A percentile compares a stretch with the other conserved stretches of the same genome.
phyloP scores from a whole-genome alignment of 1,140 invertebrate genomes.

The Episyrphus balteatus region DNA sequence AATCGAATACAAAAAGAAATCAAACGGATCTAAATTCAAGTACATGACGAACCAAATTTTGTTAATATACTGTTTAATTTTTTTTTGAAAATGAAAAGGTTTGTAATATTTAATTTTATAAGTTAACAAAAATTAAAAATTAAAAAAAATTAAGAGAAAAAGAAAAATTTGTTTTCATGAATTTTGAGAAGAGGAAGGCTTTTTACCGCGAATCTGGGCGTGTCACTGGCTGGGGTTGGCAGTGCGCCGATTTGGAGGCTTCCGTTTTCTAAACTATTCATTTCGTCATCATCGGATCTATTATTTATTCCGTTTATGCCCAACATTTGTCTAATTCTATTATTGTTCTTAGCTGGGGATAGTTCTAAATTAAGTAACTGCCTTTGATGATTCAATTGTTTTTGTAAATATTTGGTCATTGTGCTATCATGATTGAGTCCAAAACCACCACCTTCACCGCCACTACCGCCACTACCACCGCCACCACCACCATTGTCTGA shows the following conservation, averaged over 20 bases:
- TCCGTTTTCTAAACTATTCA: constrained; percentile 33
- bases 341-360: constrained; percentile 31
- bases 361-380: constrained; percentile 35
- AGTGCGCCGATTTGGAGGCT: constrained; percentile 34
- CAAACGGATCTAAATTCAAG: too few relatives aligned
- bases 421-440: constrained; percentile 18
- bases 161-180: constrained; percentile 2
- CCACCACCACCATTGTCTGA: constrained; percentile 14
- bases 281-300: constrained; percentile 24
- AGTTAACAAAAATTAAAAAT: too few relatives aligned
- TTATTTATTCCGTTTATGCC: constrained; percentile 36
- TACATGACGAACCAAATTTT: too few relatives aligned
- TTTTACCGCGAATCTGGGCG: constrained; percentile 37
- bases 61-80: too few relatives aligned
- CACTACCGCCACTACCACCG: constrained; percentile 34
- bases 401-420: constrained; percentile 36
- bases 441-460: constrained; percentile 27
- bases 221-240: constrained; percentile 36
- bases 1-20: too few relatives aligned
- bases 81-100: too few relatives aligned
- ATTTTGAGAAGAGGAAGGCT: constrained; percentile 7
- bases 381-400: constrained; percentile 36
- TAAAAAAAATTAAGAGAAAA: too few relatives aligned
- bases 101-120: too few relatives aligned
- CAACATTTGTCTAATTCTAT: constrained; percentile 36